Percentiles rank a stretch among this genome's conserved stretches.
phyloP scores from a whole-genome alignment of 2,888 invertebrate species.

The Drosophila formosana region DNA sequence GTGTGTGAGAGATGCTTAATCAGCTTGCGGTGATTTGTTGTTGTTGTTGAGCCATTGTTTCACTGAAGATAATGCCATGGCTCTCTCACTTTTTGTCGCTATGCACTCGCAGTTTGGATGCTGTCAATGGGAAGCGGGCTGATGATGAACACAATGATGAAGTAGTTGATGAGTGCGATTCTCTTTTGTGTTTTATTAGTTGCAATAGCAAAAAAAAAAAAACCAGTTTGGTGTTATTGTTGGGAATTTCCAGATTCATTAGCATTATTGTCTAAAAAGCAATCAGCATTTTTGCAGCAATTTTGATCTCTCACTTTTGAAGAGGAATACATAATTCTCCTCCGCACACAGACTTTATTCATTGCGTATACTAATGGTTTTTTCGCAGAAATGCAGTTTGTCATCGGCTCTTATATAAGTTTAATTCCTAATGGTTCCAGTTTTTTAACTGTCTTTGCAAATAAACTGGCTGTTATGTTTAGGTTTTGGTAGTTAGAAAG shows the following conservation, averaged over 20 bases:
- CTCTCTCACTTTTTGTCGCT: slow-evolving; percentile 6
- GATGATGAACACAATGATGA: slow-evolving; percentile 22
- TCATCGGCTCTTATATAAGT: slow-evolving; percentile 2
- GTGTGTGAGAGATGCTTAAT: slow-evolving; percentile 26
- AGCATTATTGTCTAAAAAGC: slow-evolving; percentile 35
- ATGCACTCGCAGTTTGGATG: slow-evolving; percentile 29
- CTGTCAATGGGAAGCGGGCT: not conserved
- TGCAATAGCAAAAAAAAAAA: slow-evolving; percentile 27
- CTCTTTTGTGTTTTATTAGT: slow-evolving; percentile 17
- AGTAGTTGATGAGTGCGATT: slow-evolving; percentile 19
- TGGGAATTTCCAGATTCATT: slow-evolving; percentile 51
- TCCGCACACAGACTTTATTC: slow-evolving; percentile 8
- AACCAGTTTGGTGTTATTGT: slow-evolving; percentile 38
- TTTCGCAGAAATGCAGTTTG: not conserved
- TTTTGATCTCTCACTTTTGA: slow-evolving; percentile 12
- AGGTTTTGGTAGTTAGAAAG: not conserved
- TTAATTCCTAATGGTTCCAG: slow-evolving; percentile 7
- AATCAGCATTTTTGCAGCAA: not conserved
- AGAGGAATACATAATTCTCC: slow-evolving; percentile 28
- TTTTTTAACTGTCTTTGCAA: not conserved
- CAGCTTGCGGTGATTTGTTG: slow-evolving; percentile 32
- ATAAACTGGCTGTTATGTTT: not conserved
- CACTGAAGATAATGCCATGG: slow-evolving; percentile 18
- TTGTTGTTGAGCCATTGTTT: slow-evolving; percentile 29
- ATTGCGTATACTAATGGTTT: slow-evolving; percentile 8